These are phyloP conservation scores for Temnothorax unifasciatus DNA, from an alignment of 2,888 invertebrate genomes.

Conservation along the genomic window DNA sequence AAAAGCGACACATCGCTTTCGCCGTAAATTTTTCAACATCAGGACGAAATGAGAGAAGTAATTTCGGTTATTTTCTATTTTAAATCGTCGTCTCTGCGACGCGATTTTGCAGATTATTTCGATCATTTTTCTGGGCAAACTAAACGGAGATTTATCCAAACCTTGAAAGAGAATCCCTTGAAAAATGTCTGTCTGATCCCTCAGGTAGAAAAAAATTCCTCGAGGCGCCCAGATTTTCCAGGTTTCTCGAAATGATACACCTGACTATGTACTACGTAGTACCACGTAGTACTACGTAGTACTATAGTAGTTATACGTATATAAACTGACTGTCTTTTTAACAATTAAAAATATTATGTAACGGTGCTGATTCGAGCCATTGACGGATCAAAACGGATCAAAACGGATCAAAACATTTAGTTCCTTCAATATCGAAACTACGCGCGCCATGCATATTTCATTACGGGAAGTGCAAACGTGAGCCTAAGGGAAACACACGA, in stretches of 20 bases:
- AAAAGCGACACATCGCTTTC: background rate
- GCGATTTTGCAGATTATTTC: background rate
- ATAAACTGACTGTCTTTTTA: background rate
- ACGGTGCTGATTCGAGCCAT: background rate
- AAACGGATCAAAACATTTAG: background rate
- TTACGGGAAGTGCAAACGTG: constrained; percentile 19
- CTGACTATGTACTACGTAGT: background rate
- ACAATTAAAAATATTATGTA: background rate
- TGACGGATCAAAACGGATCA: no score
- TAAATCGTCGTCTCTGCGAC: background rate
- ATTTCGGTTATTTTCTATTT: background rate
- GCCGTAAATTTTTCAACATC: background rate
- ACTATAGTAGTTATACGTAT: background rate
- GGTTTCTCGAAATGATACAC: background rate
- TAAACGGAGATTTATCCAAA: background rate
- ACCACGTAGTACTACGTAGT: no score
- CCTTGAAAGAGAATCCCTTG: background rate
- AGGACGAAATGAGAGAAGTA: background rate
- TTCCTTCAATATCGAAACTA: constrained; percentile 6
- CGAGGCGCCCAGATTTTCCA: background rate
- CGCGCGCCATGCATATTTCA: background rate
- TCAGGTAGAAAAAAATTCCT: background rate
- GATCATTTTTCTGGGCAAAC: background rate
- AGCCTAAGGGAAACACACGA: constrained; percentile 12
- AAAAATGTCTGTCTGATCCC: background rate